Conservation (phyloP, 1,140 invertebrate genomes). For the Dermatophagoides farinae region DNA sequence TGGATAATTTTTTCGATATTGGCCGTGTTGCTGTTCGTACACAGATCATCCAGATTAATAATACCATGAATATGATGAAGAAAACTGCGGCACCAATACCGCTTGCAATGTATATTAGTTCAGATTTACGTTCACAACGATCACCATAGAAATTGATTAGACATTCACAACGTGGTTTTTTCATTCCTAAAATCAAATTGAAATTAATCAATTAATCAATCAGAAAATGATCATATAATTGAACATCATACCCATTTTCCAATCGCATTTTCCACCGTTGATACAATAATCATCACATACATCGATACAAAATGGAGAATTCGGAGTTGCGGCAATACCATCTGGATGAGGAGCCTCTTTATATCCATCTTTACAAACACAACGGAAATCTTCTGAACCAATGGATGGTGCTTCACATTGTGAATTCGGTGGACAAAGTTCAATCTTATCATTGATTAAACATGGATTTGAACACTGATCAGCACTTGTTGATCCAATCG, state of each 20-base stretch:
- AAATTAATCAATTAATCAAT: not conserved
- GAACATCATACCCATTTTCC: not conserved
- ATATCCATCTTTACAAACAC: slow-evolving; percentile 9
- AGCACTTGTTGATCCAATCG: slow-evolving; percentile 48
- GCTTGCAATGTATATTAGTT: slow-evolving; percentile 80
- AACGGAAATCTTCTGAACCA: slow-evolving; percentile 2
- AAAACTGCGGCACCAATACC: slow-evolving; percentile 76
- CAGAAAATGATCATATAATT: not conserved
- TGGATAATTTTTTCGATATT: slow-evolving; percentile 12
- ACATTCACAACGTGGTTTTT: slow-evolving; percentile 55
- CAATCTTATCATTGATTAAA: slow-evolving; percentile 55
- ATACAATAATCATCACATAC: slow-evolving; percentile 68
- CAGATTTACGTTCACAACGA: slow-evolving; percentile 67
- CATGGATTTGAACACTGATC: slow-evolving; percentile 79
- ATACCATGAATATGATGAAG: slow-evolving; percentile 69
- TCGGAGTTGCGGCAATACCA: not conserved
- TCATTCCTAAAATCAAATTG: slow-evolving; percentile 12
- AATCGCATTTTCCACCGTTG: slow-evolving; percentile 68
- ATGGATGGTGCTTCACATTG: slow-evolving; percentile 3
- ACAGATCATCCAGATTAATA: slow-evolving; percentile 92
- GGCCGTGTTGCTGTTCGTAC: slow-evolving; percentile 27
- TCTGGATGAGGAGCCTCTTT: not conserved
- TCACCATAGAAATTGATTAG: slow-evolving; percentile 77
- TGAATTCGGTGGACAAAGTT: slow-evolving; percentile 67
- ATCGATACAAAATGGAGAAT: slow-evolving; percentile 27